Conservation (phyloP, 2,113 vertebrate genomes). For the Pipra filicauda region DNA sequence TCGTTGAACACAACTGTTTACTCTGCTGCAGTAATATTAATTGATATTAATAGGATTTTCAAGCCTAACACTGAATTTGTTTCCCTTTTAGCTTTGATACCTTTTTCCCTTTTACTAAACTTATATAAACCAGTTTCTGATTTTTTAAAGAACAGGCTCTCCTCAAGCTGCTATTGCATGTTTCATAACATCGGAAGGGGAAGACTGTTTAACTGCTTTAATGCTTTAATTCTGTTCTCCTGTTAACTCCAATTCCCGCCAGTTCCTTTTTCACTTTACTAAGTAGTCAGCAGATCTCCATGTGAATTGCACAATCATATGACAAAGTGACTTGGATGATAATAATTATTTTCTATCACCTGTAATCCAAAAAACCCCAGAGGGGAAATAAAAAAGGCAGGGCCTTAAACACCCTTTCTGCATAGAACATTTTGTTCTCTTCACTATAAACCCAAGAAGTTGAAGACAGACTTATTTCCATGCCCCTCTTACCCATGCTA, state of each 20-base stretch:
- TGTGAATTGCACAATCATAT: background rate
- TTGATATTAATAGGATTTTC: background rate
- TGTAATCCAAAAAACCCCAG: background rate
- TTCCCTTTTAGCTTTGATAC: background rate
- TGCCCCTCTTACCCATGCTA: background rate
- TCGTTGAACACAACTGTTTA: background rate
- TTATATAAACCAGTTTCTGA: background rate
- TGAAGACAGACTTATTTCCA: background rate
- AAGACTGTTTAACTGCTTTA: background rate
- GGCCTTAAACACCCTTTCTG: background rate
- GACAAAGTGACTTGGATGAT: background rate
- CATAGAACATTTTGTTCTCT: background rate
- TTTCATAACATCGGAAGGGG: background rate
- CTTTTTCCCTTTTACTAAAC: background rate
- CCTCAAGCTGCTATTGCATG: background rate
- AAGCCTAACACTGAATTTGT: background rate
- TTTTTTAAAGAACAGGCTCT: background rate
- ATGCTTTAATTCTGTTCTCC: background rate
- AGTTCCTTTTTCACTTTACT: conserved; percentile 9
- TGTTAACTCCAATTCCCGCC: background rate
- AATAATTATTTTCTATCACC: background rate
- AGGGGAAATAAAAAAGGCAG: background rate
- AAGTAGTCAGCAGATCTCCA: conserved; percentile 11
- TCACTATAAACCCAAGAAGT: background rate
- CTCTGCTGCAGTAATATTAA: background rate